Percentiles rank a stretch among this genome's conserved stretches.
phyloP scores from a whole-genome alignment of 2,888 invertebrate species.

The Melanophora roralis region DNA sequence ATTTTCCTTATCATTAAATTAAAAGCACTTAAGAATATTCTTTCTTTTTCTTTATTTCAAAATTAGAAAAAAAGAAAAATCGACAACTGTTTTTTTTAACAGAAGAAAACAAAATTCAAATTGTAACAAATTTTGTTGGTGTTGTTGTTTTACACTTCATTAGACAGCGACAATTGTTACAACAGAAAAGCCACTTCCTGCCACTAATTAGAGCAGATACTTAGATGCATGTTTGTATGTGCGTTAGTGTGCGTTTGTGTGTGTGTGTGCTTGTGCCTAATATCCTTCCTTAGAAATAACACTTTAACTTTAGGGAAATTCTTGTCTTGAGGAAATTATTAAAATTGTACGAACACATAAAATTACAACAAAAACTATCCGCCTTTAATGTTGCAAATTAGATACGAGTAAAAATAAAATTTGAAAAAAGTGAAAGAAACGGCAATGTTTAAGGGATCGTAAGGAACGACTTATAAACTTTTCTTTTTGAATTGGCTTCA shows the following conservation, averaged over 20 bases:
- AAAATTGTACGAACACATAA: constrained; percentile 24
- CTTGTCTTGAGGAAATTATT: neutral
- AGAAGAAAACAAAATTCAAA: no score
- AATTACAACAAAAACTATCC: constrained; percentile 37
- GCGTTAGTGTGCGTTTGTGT: neutral
- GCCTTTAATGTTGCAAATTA: neutral
- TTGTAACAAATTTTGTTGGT: constrained; percentile 50
- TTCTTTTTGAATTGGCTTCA: no score
- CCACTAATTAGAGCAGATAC: constrained; percentile 56
- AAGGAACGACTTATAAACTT: no score
- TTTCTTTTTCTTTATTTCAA: constrained; percentile 2
- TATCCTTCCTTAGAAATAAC: neutral
- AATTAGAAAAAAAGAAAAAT: constrained; percentile 1
- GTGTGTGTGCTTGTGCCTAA: neutral
- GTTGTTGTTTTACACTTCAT: constrained; percentile 51
- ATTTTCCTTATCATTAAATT: constrained; percentile 46
- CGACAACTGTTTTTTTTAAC: constrained; percentile 23
- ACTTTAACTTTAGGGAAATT: constrained; percentile 12
- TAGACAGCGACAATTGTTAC: constrained; percentile 55
- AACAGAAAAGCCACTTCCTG: constrained; percentile 46
- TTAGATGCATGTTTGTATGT: no score
- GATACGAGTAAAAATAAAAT: neutral
- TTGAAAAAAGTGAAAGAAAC: no score
- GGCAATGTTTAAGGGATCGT: no score
- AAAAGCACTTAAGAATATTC: constrained; percentile 16